phyloP scores from a whole-genome alignment of 2,797 vertebrate genomes.

The Micrastur ruficollis region DNA sequence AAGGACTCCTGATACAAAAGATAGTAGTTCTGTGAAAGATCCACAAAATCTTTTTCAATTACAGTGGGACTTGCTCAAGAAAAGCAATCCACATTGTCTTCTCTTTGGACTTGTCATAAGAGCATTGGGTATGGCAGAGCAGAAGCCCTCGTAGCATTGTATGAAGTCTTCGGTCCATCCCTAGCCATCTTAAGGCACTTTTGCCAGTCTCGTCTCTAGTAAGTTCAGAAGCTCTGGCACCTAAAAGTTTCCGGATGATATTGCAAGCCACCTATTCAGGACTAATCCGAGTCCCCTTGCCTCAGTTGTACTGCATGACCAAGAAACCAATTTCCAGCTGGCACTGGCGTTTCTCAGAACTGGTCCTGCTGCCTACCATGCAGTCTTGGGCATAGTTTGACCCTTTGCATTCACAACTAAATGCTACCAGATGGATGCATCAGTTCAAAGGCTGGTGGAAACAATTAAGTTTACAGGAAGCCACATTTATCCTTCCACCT shows the following conservation, averaged over 20 bases:
- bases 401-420: slow-evolving; percentile 7
- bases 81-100: neutral
- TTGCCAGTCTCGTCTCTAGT: neutral
- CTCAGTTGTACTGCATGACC: neutral
- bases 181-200: neutral
- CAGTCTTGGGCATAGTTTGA: neutral
- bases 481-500: slow-evolving; percentile 29
- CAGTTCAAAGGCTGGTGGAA: slow-evolving; percentile 54
- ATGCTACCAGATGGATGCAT: slow-evolving; percentile 40
- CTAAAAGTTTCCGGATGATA: neutral
- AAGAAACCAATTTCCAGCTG: neutral
- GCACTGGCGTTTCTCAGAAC: neutral
- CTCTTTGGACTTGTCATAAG: neutral
- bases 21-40: neutral
- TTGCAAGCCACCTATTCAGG: neutral
- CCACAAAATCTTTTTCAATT: neutral
- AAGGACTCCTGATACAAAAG: neutral
- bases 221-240: neutral
- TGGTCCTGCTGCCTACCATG: neutral
- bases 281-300: neutral
- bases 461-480: slow-evolving; percentile 32
- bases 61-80: slow-evolving; percentile 5
- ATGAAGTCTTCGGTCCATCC: neutral
- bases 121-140: neutral
- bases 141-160: neutral